phyloP scores from a whole-genome alignment of 1,140 invertebrate species.

The Phymorhynchus buccinoides region DNA sequence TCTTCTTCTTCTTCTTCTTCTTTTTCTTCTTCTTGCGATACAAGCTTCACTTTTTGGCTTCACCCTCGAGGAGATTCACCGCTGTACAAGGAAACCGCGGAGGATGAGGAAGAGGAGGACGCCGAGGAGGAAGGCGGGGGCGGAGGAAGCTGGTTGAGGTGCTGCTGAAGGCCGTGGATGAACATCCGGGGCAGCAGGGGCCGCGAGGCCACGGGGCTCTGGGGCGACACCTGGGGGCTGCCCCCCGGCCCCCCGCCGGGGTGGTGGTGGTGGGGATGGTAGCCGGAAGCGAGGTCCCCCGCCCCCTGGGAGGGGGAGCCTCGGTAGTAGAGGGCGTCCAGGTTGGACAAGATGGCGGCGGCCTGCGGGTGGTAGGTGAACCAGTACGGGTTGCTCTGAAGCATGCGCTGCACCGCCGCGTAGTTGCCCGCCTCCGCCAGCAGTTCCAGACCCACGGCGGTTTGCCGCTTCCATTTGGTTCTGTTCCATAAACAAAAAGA shows the following conservation, averaged over 20 bases:
- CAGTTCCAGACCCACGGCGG: slow-evolving; percentile 94
- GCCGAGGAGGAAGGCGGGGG: slow-evolving; percentile 55
- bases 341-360: slow-evolving; percentile 66
- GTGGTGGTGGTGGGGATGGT: no score
- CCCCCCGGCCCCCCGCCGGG: not conserved
- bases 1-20: no score
- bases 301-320: slow-evolving; percentile 72
- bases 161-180: slow-evolving; percentile 74
- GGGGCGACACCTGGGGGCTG: slow-evolving; percentile 23
- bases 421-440: slow-evolving; percentile 96
- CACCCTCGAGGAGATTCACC: slow-evolving; percentile 26
- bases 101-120: slow-evolving; percentile 27
- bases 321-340: slow-evolving; percentile 74
- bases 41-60: not conserved
- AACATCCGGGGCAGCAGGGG: slow-evolving; percentile 65
- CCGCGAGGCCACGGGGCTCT: slow-evolving; percentile 33
- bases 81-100: slow-evolving; percentile 36
- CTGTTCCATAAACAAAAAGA: slow-evolving; percentile 77
- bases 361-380: slow-evolving; percentile 70
- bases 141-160: slow-evolving; percentile 63
- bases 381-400: slow-evolving; percentile 83
- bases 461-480: slow-evolving; percentile 99
- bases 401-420: slow-evolving; percentile 93
- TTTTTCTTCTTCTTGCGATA: no score
- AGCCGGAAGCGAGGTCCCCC: slow-evolving; percentile 41